Percentiles rank a stretch among this genome's conserved stretches.
phyloP scores from a whole-genome alignment of 2,113 vertebrate genomes.

The Paradoxurus hermaphroditus region DNA sequence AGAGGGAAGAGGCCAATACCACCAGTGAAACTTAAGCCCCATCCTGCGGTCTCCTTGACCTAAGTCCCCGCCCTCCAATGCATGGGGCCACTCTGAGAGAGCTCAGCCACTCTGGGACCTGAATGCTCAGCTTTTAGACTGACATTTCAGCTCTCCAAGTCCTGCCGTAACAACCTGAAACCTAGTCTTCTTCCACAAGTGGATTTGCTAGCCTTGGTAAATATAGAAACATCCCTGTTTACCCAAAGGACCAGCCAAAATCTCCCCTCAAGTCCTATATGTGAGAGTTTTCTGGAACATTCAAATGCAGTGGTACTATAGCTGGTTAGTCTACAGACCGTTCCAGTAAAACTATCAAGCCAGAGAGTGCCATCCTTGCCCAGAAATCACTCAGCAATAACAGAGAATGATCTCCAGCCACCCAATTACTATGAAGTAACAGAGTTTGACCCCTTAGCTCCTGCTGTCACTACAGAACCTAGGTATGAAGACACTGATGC shows the following conservation, averaged over 20 bases:
- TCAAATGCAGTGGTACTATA: constrained; percentile 77
- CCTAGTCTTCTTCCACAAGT: constrained; percentile 71
- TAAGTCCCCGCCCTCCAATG: constrained; percentile 62
- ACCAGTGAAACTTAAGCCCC: constrained; percentile 81
- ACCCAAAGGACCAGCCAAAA: constrained; percentile 67
- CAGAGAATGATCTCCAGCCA: constrained; percentile 74
- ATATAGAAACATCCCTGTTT: constrained; percentile 70
- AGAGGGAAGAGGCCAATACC: constrained; percentile 59
- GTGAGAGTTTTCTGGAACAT: constrained; percentile 59
- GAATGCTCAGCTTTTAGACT: constrained; percentile 71
- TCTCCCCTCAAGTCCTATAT: constrained; percentile 57
- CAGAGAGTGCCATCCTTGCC: constrained; percentile 33
- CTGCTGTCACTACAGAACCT: constrained; percentile 71
- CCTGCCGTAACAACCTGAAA: constrained; percentile 55
- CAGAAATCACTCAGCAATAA: constrained; percentile 31
- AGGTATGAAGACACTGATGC: constrained; percentile 86
- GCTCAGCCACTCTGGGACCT: neutral
- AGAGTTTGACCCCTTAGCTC: constrained; percentile 87
- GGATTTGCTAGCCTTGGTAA: constrained; percentile 67
- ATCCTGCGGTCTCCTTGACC: constrained; percentile 80
- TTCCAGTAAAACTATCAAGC: constrained; percentile 23
- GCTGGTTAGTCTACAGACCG: constrained; percentile 68
- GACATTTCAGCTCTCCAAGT: constrained; percentile 71
- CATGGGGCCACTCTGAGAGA: constrained; percentile 1
- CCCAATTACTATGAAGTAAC: constrained; percentile 84